Conservation (phyloP, 1,140 invertebrate species). For the Drosophila punjabiensis region DNA sequence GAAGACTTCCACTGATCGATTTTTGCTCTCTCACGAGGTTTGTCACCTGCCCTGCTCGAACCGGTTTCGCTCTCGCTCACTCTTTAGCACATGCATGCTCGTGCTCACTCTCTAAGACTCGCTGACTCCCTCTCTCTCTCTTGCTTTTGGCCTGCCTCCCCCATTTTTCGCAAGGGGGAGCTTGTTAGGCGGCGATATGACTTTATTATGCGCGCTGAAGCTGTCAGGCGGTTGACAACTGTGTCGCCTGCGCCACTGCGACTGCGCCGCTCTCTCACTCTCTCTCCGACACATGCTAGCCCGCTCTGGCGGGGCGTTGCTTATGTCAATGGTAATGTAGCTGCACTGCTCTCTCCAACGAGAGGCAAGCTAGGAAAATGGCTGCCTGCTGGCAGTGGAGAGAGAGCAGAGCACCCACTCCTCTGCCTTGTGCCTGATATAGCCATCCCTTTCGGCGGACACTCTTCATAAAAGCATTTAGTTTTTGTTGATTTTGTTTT, state of each 20-base stretch:
- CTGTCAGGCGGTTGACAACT: constrained; percentile 83
- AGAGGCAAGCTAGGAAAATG: constrained; percentile 59
- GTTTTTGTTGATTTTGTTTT: constrained; percentile 80
- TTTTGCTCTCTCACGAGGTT: constrained; percentile 41
- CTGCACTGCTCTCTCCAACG: constrained; percentile 41
- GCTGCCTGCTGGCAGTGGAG: constrained; percentile 68
- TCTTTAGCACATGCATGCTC: background rate
- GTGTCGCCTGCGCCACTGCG: constrained; percentile 66
- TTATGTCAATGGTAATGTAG: constrained; percentile 13
- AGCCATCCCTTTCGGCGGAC: background rate
- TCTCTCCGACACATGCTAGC: constrained; percentile 12
- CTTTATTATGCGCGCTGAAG: constrained; percentile 81
- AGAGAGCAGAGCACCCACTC: constrained; percentile 58
- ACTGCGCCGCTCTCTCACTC: constrained; percentile 53
- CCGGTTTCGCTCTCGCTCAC: constrained; percentile 59
- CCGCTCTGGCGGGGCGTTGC: constrained; percentile 59
- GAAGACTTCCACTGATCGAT: constrained; percentile 37
- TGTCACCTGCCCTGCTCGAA: constrained; percentile 52
- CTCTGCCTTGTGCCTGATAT: background rate
- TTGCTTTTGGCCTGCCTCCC: constrained; percentile 3
- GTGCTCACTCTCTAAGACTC: background rate
- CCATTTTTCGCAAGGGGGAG: constrained; percentile 36
- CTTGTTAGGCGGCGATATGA: constrained; percentile 81
- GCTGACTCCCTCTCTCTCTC: constrained; percentile 1
- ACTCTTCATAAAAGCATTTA: constrained; percentile 66